These are phyloP conservation scores for Podarcis lilfordi DNA, from an alignment of 2,797 vertebrate genomes.

Conservation along the genomic window DNA sequence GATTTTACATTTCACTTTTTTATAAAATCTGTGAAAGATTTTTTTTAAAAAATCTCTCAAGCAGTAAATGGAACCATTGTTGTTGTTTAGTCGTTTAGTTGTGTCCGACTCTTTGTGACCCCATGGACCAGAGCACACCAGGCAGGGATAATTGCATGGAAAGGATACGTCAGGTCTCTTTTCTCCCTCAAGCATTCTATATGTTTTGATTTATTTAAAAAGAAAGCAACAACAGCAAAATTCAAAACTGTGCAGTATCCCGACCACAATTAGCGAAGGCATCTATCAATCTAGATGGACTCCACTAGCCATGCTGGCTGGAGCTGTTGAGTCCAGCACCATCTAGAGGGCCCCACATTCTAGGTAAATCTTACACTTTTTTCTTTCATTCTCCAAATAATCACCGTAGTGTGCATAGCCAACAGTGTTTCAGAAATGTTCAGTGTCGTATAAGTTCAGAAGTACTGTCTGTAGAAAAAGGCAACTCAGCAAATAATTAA, in stretches of 20 bases:
- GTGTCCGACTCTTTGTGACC: too few relatives aligned
- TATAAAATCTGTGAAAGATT: neutral
- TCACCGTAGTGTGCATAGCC: neutral
- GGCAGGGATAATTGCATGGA: too few relatives aligned
- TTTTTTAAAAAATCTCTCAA: neutral
- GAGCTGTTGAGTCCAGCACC: too few relatives aligned
- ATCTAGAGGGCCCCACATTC: too few relatives aligned
- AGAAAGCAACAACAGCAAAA: neutral
- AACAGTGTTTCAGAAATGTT: slow-evolving; percentile 11
- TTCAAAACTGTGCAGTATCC: neutral
- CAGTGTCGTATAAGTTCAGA: slow-evolving; percentile 48
- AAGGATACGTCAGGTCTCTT: neutral
- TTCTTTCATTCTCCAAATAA: neutral
- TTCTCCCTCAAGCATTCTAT: neutral
- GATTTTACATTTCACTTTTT: neutral
- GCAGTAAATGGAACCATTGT: neutral
- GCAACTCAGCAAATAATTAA: slow-evolving; percentile 37
- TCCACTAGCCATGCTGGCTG: too few relatives aligned
- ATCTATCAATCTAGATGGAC: neutral
- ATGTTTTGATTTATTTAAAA: neutral
- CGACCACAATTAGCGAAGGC: neutral
- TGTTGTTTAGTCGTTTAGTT: too few relatives aligned
- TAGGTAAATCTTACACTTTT: neutral
- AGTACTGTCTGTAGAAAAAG: slow-evolving; percentile 37
- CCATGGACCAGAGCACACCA: too few relatives aligned